These are phyloP conservation scores for Karalla daura DNA, from an alignment of 2,797 vertebrate species.

Conservation along the genomic window DNA sequence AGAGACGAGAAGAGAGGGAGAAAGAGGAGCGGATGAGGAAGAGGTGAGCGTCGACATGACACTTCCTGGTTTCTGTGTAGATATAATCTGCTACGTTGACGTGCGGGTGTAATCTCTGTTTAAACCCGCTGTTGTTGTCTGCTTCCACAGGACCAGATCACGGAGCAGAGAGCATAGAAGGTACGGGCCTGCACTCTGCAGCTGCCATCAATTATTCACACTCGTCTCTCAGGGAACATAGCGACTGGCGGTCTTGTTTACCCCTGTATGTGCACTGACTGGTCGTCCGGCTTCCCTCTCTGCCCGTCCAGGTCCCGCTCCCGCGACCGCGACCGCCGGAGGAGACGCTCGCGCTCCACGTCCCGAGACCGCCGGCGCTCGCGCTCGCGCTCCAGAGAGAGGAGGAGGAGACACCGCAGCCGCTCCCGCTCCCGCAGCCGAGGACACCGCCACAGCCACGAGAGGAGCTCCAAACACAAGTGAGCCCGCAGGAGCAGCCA, in stretches of 20 bases:
- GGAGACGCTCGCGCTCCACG: constrained; percentile 82
- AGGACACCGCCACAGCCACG: constrained; percentile 87
- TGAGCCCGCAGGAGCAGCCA: constrained; percentile 48
- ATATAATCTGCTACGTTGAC: not conserved
- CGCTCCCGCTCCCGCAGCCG: constrained; percentile 90
- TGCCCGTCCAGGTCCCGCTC: constrained; percentile 86
- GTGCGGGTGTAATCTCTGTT: not conserved
- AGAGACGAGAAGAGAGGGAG: constrained; percentile 94
- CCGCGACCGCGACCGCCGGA: constrained; percentile 90
- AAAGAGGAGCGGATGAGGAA: constrained; percentile 91
- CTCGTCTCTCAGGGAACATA: not conserved
- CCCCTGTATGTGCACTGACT: too few relatives aligned
- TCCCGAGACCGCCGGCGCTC: constrained; percentile 81
- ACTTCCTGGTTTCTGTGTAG: not conserved
- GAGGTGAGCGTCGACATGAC: constrained; percentile 75
- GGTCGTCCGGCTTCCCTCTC: too few relatives aligned
- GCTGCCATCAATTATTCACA: not conserved
- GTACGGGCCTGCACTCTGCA: constrained; percentile 63
- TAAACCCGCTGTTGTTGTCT: not conserved
- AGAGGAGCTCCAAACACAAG: constrained; percentile 90
- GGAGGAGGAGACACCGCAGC: constrained; percentile 86
- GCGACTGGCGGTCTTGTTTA: too few relatives aligned
- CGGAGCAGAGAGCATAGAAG: constrained; percentile 91
- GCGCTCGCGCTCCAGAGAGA: constrained; percentile 88
- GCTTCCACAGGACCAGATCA: constrained; percentile 87